phyloP scores from a whole-genome alignment of 2,797 vertebrate genomes.

The Balearica regulorum region DNA sequence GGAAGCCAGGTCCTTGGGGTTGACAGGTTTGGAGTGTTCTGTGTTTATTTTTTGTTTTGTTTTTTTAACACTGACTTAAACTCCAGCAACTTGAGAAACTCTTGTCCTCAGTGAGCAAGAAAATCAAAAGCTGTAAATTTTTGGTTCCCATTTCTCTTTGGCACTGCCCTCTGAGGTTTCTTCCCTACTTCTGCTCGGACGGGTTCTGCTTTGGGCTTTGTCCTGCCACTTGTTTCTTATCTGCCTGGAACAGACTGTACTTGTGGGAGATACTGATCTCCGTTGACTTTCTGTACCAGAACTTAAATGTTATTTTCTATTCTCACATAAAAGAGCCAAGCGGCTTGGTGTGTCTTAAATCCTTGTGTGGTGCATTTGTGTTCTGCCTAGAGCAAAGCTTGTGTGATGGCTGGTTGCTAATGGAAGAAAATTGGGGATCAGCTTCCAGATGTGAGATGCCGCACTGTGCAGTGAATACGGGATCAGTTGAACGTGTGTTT shows the following conservation, averaged over 20 bases:
- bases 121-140: neutral
- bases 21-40: neutral
- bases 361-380: neutral
- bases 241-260: neutral
- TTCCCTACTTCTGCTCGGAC: neutral
- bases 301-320: slow-evolving; percentile 35
- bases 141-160: neutral
- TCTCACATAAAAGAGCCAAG: slow-evolving; percentile 28
- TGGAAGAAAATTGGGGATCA: neutral
- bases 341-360: neutral
- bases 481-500: neutral
- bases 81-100: neutral
- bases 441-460: neutral
- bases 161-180: neutral
- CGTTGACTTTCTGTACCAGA: slow-evolving; percentile 27
- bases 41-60: neutral
- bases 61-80: neutral
- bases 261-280: neutral
- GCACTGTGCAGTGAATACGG: neutral
- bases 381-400: neutral
- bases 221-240: neutral
- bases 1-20: neutral
- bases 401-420: neutral
- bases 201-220: slow-evolving; percentile 1
- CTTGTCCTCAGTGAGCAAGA: neutral